phyloP scores from a whole-genome alignment of 2,888 invertebrate species.

The Iphiclides podalirius region DNA sequence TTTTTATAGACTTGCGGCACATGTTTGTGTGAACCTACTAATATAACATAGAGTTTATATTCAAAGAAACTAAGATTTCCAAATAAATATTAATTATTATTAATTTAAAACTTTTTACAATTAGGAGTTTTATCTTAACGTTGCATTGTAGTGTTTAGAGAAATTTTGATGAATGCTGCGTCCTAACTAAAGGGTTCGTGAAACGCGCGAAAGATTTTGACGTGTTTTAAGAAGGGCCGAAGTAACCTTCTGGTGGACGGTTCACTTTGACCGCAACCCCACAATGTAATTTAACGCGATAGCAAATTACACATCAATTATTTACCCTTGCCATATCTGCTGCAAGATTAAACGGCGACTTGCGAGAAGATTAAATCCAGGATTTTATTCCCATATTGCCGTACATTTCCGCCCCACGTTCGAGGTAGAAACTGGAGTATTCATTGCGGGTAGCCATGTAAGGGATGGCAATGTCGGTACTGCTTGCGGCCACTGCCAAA shows the following conservation, averaged over 20 bases:
- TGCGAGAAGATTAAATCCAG: conserved; percentile 75
- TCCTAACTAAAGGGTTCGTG: no score
- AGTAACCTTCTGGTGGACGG: conserved; percentile 32
- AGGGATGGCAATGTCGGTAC: conserved; percentile 46
- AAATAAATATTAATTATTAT: no score
- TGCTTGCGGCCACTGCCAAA: conserved; percentile 15
- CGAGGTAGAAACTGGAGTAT: conserved; percentile 71
- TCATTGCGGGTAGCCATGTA: conserved; percentile 69
- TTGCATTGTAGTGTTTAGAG: no score
- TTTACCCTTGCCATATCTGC: conserved; percentile 70
- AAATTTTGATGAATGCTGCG: no score
- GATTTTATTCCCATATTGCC: conserved; percentile 75
- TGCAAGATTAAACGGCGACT: conserved; percentile 74
- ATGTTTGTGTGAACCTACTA: no score
- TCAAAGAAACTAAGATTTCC: no score
- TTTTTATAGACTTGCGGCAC: no score
- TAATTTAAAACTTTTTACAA: no score
- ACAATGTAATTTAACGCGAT: conserved; percentile 67
- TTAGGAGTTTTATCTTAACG: no score
- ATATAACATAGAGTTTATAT: no score
- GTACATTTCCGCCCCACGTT: conserved; percentile 66
- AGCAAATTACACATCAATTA: conserved; percentile 71
- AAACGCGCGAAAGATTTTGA: no score
- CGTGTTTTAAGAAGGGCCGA: no score
- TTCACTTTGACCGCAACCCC: conserved; percentile 35